A percentile compares a stretch with the other conserved stretches of the same genome.
These are phyloP conservation scores for Lasioglossum vierecki DNA, from an alignment of 2,888 invertebrate genomes.

Conservation along the genomic window DNA sequence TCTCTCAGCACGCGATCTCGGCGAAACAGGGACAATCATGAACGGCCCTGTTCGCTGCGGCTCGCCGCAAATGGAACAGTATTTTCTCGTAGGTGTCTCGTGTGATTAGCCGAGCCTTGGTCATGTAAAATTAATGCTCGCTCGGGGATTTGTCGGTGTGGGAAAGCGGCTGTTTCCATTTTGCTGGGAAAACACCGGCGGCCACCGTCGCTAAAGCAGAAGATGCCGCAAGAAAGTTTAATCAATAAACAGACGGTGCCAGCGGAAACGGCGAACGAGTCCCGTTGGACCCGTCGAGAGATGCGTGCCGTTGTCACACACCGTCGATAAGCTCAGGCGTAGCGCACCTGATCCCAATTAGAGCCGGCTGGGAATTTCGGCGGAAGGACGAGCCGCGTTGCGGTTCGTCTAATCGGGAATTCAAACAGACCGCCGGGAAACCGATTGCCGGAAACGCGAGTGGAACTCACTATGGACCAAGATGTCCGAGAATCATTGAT, in stretches of 20 bases:
- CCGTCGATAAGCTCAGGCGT: constrained; percentile 40
- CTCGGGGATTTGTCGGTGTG: background rate
- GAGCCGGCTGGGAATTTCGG: constrained; percentile 4
- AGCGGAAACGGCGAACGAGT: constrained; percentile 39
- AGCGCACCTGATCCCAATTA: constrained; percentile 21
- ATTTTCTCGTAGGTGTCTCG: background rate
- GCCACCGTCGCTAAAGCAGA: background rate
- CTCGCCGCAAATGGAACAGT: background rate
- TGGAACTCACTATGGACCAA: background rate
- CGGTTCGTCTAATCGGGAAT: constrained; percentile 10
- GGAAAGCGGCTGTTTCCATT: background rate
- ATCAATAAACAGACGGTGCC: constrained; percentile 36
- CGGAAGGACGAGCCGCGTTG: background rate
- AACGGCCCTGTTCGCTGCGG: background rate
- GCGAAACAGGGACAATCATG: background rate
- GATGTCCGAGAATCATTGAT: background rate
- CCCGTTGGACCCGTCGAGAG: constrained; percentile 14
- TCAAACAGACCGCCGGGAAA: background rate
- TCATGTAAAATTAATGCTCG: constrained; percentile 9
- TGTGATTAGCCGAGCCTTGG: background rate
- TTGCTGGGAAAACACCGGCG: constrained; percentile 21
- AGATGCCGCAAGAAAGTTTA: constrained; percentile 28
- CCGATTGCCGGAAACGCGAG: background rate
- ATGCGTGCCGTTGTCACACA: constrained; percentile 44
- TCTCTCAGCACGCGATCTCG: background rate